phyloP scores from a whole-genome alignment of 2,113 vertebrate genomes.

The Chaetodon auriga region DNA sequence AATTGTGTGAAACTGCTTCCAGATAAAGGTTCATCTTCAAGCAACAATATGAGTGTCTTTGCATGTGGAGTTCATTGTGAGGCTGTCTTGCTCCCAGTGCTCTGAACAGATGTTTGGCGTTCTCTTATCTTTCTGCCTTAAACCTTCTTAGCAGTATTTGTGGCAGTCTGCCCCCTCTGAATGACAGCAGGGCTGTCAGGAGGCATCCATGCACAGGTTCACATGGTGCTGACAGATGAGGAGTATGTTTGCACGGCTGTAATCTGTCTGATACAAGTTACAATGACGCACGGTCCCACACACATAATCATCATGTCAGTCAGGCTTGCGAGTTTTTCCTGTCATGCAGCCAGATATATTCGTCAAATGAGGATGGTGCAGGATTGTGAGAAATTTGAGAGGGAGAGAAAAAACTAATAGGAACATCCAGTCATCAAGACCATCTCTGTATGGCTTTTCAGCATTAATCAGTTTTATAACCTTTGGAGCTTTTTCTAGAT shows the following conservation, averaged over 20 bases:
- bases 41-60: background rate
- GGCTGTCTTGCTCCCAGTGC: background rate
- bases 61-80: background rate
- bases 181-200: background rate
- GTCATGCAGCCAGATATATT: background rate
- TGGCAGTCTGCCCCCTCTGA: constrained; percentile 2
- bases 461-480: background rate
- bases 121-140: constrained; percentile 4
- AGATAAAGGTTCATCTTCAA: background rate
- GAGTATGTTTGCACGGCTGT: background rate
- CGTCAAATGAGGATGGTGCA: background rate
- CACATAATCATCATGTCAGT: background rate
- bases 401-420: background rate
- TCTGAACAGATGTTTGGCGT: constrained; percentile 17
- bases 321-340: background rate
- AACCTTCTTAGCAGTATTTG: constrained; percentile 27
- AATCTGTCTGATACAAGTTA: constrained; percentile 12
- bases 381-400: constrained; percentile 2
- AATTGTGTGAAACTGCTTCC: background rate
- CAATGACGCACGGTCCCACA: background rate
- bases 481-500: background rate
- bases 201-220: background rate
- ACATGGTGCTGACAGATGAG: background rate
- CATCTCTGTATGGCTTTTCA: background rate
- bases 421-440: background rate